Conservation (phyloP, 2,113 vertebrate genomes). For the Oxygymnocypris stewartii region DNA sequence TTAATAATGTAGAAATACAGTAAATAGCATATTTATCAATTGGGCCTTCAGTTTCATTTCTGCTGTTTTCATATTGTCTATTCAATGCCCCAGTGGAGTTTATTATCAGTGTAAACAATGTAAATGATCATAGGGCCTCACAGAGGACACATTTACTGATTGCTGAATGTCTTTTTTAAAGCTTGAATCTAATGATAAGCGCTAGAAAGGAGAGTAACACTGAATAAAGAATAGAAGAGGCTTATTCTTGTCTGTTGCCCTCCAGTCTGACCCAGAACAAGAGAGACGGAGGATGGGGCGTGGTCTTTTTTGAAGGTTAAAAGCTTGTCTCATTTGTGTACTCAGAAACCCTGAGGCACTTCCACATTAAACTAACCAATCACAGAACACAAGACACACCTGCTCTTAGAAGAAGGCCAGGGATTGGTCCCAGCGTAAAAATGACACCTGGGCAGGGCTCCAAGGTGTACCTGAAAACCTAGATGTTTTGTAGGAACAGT, state of each 20-base stretch:
- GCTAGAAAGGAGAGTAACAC: neutral
- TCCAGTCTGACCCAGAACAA: slow-evolving; percentile 47
- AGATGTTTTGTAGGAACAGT: slow-evolving; percentile 73
- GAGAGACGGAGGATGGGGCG: slow-evolving; percentile 44
- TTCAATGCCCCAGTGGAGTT: neutral
- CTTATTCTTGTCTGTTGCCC: slow-evolving; percentile 30
- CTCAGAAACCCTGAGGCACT: slow-evolving; percentile 50
- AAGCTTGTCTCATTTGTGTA: slow-evolving; percentile 57
- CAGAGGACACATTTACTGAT: neutral
- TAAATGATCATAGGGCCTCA: neutral
- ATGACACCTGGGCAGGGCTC: slow-evolving; percentile 84
- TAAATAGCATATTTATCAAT: neutral
- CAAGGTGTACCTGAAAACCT: slow-evolving; percentile 82
- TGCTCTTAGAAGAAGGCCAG: slow-evolving; percentile 65
- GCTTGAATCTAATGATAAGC: neutral
- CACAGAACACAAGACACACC: slow-evolving; percentile 81
- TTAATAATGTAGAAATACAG: neutral
- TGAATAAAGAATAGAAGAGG: slow-evolving; percentile 7
- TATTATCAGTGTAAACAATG: slow-evolving; percentile 22
- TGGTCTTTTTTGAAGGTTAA: slow-evolving; percentile 51
- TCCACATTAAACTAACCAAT: slow-evolving; percentile 70
- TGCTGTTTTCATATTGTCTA: neutral
- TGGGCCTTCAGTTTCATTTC: neutral
- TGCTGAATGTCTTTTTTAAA: neutral
- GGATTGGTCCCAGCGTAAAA: slow-evolving; percentile 76